Conservation (phyloP, 2,888 invertebrate species). For the Thyatira batis region DNA sequence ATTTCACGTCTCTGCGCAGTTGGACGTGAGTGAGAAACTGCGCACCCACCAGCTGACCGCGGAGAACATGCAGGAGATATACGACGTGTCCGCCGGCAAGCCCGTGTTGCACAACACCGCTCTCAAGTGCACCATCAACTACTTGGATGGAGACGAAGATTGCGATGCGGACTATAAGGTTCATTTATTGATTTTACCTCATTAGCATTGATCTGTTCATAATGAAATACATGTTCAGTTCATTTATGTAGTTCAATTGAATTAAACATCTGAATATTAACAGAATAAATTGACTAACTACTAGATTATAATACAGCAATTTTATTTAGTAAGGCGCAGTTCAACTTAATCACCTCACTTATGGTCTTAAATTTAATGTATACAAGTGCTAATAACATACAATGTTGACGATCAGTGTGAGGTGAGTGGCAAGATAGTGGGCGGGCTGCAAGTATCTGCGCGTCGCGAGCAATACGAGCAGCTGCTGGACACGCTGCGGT, state of each 20-base stretch:
- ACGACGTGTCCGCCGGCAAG: conserved; percentile 88
- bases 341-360: too few species aligned
- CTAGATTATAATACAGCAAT: too few species aligned
- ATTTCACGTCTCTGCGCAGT: too few species aligned
- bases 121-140: conserved; percentile 86
- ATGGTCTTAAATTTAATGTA: too few species aligned
- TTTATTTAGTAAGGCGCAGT: too few species aligned
- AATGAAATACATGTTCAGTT: conserved; percentile 8
- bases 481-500: conserved; percentile 86
- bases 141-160: conserved; percentile 46
- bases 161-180: conserved; percentile 28
- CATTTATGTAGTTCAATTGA: too few species aligned
- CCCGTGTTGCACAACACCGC: conserved; percentile 95
- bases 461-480: conserved; percentile 95
- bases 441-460: conserved; percentile 92
- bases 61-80: conserved; percentile 85
- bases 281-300: too few species aligned
- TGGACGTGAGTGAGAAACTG: conserved; percentile 65
- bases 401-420: conserved; percentile 69
- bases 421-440: conserved; percentile 90
- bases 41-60: conserved; percentile 49
- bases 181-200: too few species aligned
- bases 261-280: too few species aligned
- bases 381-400: too few species aligned
- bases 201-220: too few species aligned